These are phyloP conservation scores for Gadus chalcogrammus DNA, from an alignment of 2,113 vertebrate genomes.

Conservation along the genomic window DNA sequence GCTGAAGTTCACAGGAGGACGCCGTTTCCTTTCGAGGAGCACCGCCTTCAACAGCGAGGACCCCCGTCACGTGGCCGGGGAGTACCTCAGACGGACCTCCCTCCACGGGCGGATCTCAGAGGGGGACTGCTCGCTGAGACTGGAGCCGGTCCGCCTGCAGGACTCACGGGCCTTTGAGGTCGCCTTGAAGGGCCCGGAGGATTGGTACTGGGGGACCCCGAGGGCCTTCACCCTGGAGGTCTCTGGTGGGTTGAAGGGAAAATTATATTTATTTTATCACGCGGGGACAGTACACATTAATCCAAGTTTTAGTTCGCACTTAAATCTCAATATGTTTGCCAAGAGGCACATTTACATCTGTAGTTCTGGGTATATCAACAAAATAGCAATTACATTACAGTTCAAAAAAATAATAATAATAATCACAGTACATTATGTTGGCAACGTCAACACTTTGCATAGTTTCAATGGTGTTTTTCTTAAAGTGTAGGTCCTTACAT, in stretches of 20 bases:
- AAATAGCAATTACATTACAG: not conserved
- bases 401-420: no score
- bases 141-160: constrained; percentile 47
- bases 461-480: no score
- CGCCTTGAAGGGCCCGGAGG: constrained; percentile 50
- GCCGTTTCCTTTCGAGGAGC: constrained; percentile 25
- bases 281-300: not conserved
- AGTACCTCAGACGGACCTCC: constrained; percentile 55
- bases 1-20: constrained; percentile 39
- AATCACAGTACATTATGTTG: no score
- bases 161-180: constrained; percentile 60
- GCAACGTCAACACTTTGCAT: no score
- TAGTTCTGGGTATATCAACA: no score
- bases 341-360: no score
- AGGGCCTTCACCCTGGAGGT: constrained; percentile 46
- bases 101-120: constrained; percentile 51
- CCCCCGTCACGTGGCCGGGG: constrained; percentile 36
- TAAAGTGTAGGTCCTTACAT: no score
- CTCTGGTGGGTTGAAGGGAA: constrained; percentile 50
- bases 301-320: not conserved
- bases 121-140: constrained; percentile 74
- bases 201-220: constrained; percentile 51
- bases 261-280: not conserved
- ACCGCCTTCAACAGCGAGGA: constrained; percentile 62
- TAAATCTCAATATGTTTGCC: no score